A percentile compares a stretch with the other conserved stretches of the same genome.
phyloP scores from a whole-genome alignment of 2,113 vertebrate genomes.

The Kryptolebias marmoratus region DNA sequence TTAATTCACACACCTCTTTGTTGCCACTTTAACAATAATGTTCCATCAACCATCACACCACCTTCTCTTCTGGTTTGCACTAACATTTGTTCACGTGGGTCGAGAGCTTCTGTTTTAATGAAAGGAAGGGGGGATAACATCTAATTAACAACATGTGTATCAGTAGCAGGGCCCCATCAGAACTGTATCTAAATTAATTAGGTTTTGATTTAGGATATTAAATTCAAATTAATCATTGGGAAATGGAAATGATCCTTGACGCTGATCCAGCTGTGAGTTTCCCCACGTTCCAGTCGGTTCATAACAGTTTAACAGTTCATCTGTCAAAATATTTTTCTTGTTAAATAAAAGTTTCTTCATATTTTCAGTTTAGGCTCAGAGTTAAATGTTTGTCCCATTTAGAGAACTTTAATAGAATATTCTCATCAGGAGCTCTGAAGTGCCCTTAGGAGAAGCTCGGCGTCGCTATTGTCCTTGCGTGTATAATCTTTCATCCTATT shows the following conservation, averaged over 20 bases:
- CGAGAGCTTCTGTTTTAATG: slow-evolving; percentile 87
- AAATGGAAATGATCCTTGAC: slow-evolving; percentile 96
- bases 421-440: slow-evolving; percentile 19
- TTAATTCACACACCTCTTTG: background rate
- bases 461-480: slow-evolving; percentile 9
- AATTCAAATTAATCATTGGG: slow-evolving; percentile 97
- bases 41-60: slow-evolving; percentile 31
- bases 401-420: background rate
- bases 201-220: slow-evolving; percentile 98
- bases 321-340: too few relatives aligned
- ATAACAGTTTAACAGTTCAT: too few relatives aligned
- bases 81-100: slow-evolving; percentile 84
- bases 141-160: slow-evolving; percentile 94
- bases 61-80: slow-evolving; percentile 78
- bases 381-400: slow-evolving; percentile 34
- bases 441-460: slow-evolving; percentile 2
- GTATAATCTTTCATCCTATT: slow-evolving; percentile 9
- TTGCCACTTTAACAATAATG: slow-evolving; percentile 3
- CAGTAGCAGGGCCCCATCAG: slow-evolving; percentile 93
- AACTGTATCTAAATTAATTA: slow-evolving; percentile 98
- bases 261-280: slow-evolving; percentile 87
- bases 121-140: slow-evolving; percentile 83
- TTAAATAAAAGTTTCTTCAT: too few relatives aligned
- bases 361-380: too few relatives aligned
- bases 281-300: slow-evolving; percentile 68